phyloP scores from a whole-genome alignment of 2,113 vertebrate genomes.

The Phainopepla nitens region DNA sequence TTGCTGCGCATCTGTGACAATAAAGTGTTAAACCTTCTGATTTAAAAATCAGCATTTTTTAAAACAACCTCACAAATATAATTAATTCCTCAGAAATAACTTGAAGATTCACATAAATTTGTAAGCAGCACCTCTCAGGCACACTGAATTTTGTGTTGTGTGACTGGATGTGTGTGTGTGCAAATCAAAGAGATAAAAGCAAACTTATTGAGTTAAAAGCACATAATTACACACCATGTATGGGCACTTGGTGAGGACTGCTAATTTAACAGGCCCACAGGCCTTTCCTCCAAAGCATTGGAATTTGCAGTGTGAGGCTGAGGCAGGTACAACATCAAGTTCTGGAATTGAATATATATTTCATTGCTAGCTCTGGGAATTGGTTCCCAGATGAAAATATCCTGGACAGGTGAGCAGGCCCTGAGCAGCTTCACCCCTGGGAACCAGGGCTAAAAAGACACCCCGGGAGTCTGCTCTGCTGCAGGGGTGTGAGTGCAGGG shows the following conservation, averaged over 20 bases:
- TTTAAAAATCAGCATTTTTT: neutral
- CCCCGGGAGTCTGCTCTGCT: neutral
- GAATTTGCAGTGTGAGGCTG: neutral
- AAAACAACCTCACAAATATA: neutral
- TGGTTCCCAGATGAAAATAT: neutral
- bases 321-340: neutral
- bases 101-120: neutral
- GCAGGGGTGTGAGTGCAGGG: neutral
- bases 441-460: no score
- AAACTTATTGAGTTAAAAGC: neutral
- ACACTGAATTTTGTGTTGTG: fast-evolving
- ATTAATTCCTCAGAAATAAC: neutral
- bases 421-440: neutral
- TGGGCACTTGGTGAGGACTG: neutral
- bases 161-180: fast-evolving
- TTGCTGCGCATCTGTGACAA: neutral
- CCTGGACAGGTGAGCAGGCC: neutral
- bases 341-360: neutral
- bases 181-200: neutral
- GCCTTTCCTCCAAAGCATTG: neutral
- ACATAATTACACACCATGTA: neutral
- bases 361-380: neutral
- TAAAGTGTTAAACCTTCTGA: neutral
- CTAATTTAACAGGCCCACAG: neutral
- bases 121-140: neutral